phyloP scores from a whole-genome alignment of 2,113 vertebrate genomes.

The Muntiacus reevesi region DNA sequence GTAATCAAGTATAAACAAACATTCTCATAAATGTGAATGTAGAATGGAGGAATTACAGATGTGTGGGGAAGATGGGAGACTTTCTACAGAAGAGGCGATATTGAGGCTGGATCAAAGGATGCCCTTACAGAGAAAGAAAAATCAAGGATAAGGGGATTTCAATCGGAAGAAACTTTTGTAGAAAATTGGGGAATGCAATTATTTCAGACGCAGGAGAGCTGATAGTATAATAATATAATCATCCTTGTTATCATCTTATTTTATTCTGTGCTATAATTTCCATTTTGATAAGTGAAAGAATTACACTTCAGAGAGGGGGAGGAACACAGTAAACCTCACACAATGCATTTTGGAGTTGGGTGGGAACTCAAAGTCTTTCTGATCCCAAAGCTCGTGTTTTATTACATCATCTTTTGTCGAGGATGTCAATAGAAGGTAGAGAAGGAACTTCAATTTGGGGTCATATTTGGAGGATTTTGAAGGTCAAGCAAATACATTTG shows the following conservation, averaged over 20 bases:
- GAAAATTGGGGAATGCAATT: not conserved
- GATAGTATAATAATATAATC: not conserved
- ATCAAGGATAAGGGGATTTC: not conserved
- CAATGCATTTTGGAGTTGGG: not conserved
- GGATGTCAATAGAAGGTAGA: not conserved
- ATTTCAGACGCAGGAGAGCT: not conserved
- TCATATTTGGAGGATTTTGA: not conserved
- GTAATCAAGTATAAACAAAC: not conserved
- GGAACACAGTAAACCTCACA: not conserved
- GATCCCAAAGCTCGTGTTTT: not conserved
- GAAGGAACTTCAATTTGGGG: not conserved
- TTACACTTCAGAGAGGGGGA: not conserved
- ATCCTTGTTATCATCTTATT: not conserved
- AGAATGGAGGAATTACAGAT: not conserved
- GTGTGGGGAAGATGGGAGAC: not conserved
- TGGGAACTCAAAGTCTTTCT: not conserved
- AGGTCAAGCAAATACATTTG: not conserved
- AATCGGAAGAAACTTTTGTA: not conserved
- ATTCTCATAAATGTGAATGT: not conserved
- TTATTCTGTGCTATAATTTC: not conserved
- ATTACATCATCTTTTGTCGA: not conserved
- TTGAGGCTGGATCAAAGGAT: not conserved
- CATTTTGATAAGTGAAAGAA: not conserved
- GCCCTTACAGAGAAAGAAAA: not conserved
- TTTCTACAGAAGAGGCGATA: not conserved